Evolutionary conservation across 2,113 vertebrate species (phyloP).

Genomic region (Himantopus leucocephalus): DNA sequence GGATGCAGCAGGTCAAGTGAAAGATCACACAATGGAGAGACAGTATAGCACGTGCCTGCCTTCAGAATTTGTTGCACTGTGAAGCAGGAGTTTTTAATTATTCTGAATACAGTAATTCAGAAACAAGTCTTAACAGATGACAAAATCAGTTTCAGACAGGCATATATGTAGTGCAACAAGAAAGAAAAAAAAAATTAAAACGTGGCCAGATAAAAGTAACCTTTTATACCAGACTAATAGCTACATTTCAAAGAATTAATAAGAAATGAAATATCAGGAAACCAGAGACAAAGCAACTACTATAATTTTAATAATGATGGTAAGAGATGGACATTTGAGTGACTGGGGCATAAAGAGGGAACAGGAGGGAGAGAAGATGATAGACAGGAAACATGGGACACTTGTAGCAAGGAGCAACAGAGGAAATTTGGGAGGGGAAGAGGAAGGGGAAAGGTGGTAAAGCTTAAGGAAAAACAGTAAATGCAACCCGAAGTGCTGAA

Average conservation of each 20-base stretch:
- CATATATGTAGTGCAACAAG: neutral
- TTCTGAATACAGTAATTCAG: neutral
- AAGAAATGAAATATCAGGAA: neutral
- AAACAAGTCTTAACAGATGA: neutral
- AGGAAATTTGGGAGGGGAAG: neutral
- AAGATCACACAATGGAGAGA: neutral
- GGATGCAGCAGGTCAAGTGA: neutral
- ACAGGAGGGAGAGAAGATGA: neutral
- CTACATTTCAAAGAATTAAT: neutral
- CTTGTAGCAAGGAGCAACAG: neutral
- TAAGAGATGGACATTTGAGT: neutral
- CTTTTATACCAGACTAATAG: neutral
- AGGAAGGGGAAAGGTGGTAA: neutral
- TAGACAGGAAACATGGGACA: neutral
- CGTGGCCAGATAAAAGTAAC: neutral
- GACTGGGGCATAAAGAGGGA: neutral
- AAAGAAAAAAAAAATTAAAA: neutral
- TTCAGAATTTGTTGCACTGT: neutral
- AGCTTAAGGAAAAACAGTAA: neutral
- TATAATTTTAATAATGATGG: neutral
- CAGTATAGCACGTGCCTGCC: neutral
- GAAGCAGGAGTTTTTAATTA: neutral
- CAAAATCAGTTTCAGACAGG: neutral
- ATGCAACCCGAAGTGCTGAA: neutral
- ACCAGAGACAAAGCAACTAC: neutral